Evolutionary conservation across 2,797 vertebrate genomes (phyloP).

Genomic region (Pteronotus mesoamericanus): DNA sequence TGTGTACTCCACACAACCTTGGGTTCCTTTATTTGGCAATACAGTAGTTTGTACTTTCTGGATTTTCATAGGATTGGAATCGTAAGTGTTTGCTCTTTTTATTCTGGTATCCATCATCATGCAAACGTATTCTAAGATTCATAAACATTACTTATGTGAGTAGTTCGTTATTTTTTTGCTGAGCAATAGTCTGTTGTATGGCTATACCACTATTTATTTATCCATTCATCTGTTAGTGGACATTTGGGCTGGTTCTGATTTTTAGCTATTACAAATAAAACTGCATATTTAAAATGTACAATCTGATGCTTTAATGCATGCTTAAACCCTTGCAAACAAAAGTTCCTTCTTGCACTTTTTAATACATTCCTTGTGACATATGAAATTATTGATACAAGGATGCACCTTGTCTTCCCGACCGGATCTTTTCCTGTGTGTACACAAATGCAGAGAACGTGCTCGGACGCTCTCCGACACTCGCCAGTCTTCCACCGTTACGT

Average conservation of each 20-base stretch:
- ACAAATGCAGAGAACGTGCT: not conserved
- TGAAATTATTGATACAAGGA: not conserved
- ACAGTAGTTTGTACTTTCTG: not conserved
- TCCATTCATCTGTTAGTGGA: not conserved
- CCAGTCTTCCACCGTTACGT: not conserved
- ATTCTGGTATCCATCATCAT: not conserved
- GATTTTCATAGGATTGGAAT: not conserved
- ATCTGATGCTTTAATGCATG: not conserved
- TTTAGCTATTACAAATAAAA: not conserved
- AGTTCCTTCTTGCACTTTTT: not conserved
- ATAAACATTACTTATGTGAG: not conserved
- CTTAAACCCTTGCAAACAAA: not conserved
- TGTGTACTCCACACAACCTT: not conserved
- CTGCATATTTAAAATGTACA: not conserved
- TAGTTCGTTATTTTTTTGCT: not conserved
- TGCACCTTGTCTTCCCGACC: not conserved
- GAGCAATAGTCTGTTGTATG: not conserved
- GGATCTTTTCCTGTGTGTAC: not conserved
- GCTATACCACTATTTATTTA: not conserved
- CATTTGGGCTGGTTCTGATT: no score
- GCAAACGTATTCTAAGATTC: not conserved
- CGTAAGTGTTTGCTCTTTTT: not conserved
- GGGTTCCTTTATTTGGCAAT: not conserved
- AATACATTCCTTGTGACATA: not conserved
- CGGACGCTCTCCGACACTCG: not conserved